A percentile compares a stretch with the other conserved stretches of the same genome.
phyloP scores from a whole-genome alignment of 2,888 invertebrate species.

The Daptonema setosum region DNA sequence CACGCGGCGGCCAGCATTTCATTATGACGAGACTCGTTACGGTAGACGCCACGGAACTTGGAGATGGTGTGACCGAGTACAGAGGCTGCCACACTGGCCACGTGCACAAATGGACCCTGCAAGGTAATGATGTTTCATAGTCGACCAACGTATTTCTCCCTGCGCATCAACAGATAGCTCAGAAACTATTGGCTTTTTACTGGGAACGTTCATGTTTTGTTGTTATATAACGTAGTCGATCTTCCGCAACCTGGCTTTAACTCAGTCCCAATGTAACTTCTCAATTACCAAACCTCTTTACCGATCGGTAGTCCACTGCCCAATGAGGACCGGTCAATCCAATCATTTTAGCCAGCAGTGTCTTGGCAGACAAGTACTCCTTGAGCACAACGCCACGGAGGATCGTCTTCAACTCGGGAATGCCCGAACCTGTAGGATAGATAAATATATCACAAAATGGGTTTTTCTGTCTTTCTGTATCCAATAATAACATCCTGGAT shows the following conservation, averaged over 20 bases:
- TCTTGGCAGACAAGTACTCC: slow-evolving; percentile 83
- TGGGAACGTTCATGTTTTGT: no score
- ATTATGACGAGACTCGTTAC: slow-evolving; percentile 45
- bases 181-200: no score
- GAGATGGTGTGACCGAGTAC: slow-evolving; percentile 74
- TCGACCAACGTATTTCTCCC: no score
- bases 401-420: slow-evolving; percentile 97
- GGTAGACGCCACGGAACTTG: slow-evolving; percentile 70
- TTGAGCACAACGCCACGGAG: slow-evolving; percentile 76
- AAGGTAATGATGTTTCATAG: no score
- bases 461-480: no score
- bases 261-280: background rate
- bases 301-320: slow-evolving; percentile 89
- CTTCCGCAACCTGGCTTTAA: no score
- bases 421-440: slow-evolving; percentile 77
- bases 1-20: slow-evolving; percentile 96
- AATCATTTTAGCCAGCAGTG: slow-evolving; percentile 74
- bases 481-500: no score
- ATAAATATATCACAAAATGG: no score
- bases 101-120: slow-evolving; percentile 85
- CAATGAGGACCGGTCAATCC: slow-evolving; percentile 78
- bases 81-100: slow-evolving; percentile 83
- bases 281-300: slow-evolving; percentile 50
- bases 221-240: no score
- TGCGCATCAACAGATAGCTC: no score